phyloP scores from a whole-genome alignment of 2,888 invertebrate species.

The Entomobrya proxima region DNA sequence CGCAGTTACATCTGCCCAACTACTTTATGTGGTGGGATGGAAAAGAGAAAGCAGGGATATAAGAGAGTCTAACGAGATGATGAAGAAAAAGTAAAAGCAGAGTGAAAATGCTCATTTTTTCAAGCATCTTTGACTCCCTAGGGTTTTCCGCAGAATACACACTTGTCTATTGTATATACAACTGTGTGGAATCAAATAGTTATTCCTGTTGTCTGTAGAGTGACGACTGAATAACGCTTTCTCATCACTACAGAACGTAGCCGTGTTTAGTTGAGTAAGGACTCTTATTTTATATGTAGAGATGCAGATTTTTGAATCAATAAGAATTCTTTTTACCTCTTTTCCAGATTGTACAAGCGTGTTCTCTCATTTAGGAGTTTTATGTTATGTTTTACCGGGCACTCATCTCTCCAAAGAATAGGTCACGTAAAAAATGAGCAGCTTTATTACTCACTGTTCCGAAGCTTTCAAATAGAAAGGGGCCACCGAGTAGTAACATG shows the following conservation, averaged over 20 bases:
- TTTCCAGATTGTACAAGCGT: background rate
- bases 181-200: background rate
- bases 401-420: conserved; percentile 43
- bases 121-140: conserved; percentile 42
- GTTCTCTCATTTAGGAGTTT: conserved; percentile 19
- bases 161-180: background rate
- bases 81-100: conserved; percentile 33
- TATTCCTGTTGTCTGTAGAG: conserved; percentile 14
- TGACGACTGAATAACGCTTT: conserved; percentile 38
- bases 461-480: background rate
- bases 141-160: conserved; percentile 28
- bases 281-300: background rate
- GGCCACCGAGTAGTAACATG: background rate
- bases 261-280: conserved; percentile 12
- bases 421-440: conserved; percentile 63
- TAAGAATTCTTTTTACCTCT: conserved; percentile 35
- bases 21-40: conserved; percentile 49
- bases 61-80: conserved; percentile 1
- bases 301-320: conserved; percentile 57
- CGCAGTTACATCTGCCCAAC: conserved; percentile 56
- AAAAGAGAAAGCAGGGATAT: conserved; percentile 1
- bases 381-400: conserved; percentile 33
- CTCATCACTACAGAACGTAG: background rate
- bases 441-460: conserved; percentile 47
- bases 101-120: conserved; percentile 56